Conservation (phyloP, 1,140 invertebrate genomes). For the Octopus bimaculoides region DNA sequence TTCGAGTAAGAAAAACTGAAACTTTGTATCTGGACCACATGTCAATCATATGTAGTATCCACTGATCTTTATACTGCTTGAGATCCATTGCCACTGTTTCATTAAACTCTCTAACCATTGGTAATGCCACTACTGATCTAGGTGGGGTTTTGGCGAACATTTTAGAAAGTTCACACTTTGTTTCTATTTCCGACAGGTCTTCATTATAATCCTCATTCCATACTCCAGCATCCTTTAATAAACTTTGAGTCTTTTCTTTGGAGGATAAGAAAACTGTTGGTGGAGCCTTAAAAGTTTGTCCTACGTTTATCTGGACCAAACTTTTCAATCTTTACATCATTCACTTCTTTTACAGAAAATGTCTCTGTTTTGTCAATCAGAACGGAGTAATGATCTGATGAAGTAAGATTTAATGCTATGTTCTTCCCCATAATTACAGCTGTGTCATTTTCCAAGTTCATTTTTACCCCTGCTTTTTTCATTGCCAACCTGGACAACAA, state of each 20-base stretch:
- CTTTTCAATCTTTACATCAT: conserved; percentile 15
- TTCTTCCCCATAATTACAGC: conserved; percentile 22
- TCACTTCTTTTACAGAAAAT: conserved; percentile 20
- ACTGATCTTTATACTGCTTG: conserved; percentile 21
- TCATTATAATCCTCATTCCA: background rate
- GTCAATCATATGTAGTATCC: conserved; percentile 33
- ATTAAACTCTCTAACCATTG: conserved; percentile 27
- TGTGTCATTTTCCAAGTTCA: conserved; percentile 28
- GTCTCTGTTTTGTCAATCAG: conserved; percentile 20
- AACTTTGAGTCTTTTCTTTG: conserved; percentile 25
- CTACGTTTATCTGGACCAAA: conserved; percentile 16
- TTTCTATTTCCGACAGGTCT: background rate
- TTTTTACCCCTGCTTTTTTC: conserved; percentile 24
- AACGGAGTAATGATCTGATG: conserved; percentile 28
- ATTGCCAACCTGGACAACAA: conserved; percentile 22
- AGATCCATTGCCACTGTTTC: conserved; percentile 29
- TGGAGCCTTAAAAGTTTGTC: conserved; percentile 23
- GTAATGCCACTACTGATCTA: conserved; percentile 27
- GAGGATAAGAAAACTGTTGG: conserved; percentile 30
- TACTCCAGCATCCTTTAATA: conserved; percentile 6
- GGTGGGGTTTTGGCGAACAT: conserved; percentile 22
- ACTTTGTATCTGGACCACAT: conserved; percentile 29
- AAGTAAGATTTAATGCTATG: conserved; percentile 24
- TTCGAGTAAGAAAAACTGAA: conserved; percentile 22
- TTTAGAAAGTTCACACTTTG: conserved; percentile 9